Conservation (phyloP, 2,113 vertebrate genomes). For the Sprattus sprattus region DNA sequence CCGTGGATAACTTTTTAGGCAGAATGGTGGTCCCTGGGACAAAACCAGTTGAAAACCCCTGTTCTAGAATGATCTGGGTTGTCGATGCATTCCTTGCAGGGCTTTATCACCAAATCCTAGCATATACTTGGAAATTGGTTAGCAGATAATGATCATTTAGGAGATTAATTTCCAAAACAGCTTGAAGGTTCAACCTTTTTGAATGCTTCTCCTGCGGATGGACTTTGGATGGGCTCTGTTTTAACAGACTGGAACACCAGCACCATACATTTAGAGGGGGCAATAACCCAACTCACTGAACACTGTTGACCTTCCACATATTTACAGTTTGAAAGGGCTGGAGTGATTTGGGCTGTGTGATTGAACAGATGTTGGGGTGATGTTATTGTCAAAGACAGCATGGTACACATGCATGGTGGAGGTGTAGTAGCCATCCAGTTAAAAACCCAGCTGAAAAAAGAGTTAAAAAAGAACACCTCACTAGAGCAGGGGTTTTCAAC, state of each 20-base stretch:
- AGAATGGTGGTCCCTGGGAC: too few species aligned
- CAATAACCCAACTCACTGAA: neutral
- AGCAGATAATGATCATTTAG: neutral
- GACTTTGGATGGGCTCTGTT: neutral
- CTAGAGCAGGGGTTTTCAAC: too few species aligned
- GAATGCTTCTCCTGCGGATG: neutral
- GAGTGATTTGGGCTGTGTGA: too few species aligned
- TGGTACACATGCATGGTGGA: too few species aligned
- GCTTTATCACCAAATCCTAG: neutral
- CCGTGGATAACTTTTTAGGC: too few species aligned
- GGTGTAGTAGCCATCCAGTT: too few species aligned
- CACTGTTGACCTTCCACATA: neutral
- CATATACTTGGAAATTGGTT: neutral
- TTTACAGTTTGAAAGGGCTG: neutral
- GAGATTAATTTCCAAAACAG: neutral
- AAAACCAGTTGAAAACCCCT: too few species aligned
- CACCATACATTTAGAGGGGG: neutral
- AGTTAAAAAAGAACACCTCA: too few species aligned
- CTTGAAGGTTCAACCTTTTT: neutral
- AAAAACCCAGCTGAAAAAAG: too few species aligned
- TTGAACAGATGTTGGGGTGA: too few species aligned
- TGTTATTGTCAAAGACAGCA: too few species aligned
- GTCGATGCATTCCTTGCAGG: neutral
- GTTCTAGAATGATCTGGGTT: neutral
- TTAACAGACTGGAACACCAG: neutral